Base-by-base conservation (phyloP, 2,888 invertebrate species). In the Seira sanloemensis region DNA sequence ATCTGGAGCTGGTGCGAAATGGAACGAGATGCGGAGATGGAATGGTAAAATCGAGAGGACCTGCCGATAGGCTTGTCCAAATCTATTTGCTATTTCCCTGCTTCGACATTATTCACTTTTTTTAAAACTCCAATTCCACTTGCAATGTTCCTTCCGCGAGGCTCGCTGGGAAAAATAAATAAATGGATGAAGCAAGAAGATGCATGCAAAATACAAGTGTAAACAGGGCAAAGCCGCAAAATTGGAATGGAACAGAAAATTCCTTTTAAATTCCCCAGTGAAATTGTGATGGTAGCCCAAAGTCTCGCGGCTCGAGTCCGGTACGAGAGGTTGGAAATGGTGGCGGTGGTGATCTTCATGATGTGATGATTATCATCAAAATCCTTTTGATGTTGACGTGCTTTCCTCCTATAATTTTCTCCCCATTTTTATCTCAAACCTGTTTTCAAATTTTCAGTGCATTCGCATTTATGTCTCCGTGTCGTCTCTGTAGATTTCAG, bases 21-120 rank as follows among this genome's bases (percentile, higher is more conserved):
- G 98, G 98, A 23, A 97, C 98, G 18, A 96, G 96, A 58, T 98
- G 98, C 92, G 97, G 97, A 7, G 95, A 96, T 91, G 95, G 96
- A 92, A 94, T 96, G 92, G 96, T 93, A 91, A 91, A 90, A 68
- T 21, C 23, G 25, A 62, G 73, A 73, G n/a, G n/a, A 25, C 4
- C 37, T 37, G 12, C 37, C n/a, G 27, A 27, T n/a, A 9, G n/a
- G 5, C 19, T 67, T 67, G 23, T 66, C n/a, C 26, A 37, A 37
- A 37, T 7, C 50, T 76, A 27, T 66, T n/a, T n/a, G n/a, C n/a
- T n/a, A n/a, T n/a, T n/a, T n/a, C n/a, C n/a, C n/a, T n/a, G n/a
- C n/a, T n/a, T n/a, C n/a, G n/a, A n/a, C n/a, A n/a, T n/a, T n/a
- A n/a, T 21, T 68, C 58, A 73, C 50, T n/a, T 21, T 54, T 46